Percentiles rank a stretch among this genome's conserved stretches.
These are phyloP conservation scores for Rhingia campestris DNA, from an alignment of 2,888 invertebrate species.

Conservation along the genomic window DNA sequence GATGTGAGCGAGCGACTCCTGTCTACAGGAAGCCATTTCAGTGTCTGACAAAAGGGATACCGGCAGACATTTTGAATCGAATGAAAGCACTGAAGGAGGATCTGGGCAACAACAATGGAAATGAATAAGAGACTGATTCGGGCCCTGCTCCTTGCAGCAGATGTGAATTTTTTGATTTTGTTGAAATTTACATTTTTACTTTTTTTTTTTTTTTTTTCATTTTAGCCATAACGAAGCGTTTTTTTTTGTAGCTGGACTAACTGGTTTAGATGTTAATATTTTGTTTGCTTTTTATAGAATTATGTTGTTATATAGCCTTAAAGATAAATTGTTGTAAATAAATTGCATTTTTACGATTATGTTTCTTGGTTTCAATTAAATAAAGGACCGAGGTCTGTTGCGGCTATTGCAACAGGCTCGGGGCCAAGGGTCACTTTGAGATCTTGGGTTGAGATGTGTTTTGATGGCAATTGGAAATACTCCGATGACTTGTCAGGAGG, in stretches of 20 bases:
- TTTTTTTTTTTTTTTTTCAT: conserved; percentile 3
- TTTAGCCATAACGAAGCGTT: conserved; percentile 9
- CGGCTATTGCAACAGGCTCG: no score
- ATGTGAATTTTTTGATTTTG: conserved; percentile 10
- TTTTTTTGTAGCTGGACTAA: neutral
- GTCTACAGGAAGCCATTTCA: conserved; percentile 49
- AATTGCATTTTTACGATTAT: neutral
- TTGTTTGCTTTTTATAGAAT: neutral
- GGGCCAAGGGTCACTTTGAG: no score
- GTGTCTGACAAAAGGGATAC: conserved; percentile 51
- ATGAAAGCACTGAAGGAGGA: conserved; percentile 42
- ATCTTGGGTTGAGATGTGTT: no score
- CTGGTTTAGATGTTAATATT: neutral
- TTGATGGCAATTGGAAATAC: no score
- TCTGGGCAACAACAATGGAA: conserved; percentile 12
- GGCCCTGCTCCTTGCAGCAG: conserved; percentile 52
- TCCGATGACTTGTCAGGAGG: no score
- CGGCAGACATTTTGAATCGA: conserved; percentile 28
- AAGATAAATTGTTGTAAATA: no score
- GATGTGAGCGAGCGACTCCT: conserved; percentile 30
- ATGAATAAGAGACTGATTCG: conserved; percentile 12
- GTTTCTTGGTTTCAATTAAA: no score
- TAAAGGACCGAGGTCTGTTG: no score
- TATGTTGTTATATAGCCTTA: neutral
- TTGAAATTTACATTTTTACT: neutral